phyloP scores from a whole-genome alignment of 2,113 vertebrate genomes.

The Pelmatolapia mariae region DNA sequence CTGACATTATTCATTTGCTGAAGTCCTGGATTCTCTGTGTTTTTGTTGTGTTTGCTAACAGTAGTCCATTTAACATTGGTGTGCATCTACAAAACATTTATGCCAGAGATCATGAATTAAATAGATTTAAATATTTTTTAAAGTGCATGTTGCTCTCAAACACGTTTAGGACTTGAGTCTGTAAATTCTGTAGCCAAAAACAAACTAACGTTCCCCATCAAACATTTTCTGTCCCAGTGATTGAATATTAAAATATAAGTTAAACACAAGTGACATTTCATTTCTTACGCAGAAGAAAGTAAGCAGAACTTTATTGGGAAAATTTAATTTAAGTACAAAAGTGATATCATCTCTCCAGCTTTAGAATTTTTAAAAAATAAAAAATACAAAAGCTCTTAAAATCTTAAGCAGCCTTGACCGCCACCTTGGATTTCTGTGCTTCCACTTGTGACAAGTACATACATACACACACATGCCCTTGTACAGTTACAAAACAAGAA shows the following conservation, averaged over 20 bases:
- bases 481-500: conserved; percentile 43
- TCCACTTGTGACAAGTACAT: not conserved
- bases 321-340: not conserved
- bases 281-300: not conserved
- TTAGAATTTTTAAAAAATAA: not conserved
- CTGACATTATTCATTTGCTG: not conserved
- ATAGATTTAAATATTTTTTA: not conserved
- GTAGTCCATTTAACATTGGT: not conserved
- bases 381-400: conserved; percentile 16
- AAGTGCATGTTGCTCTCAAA: not conserved
- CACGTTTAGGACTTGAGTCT: not conserved
- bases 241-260: not conserved
- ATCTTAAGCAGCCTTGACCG: conserved; percentile 52
- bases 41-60: not conserved
- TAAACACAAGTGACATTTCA: not conserved
- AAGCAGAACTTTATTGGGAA: not conserved
- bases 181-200: not conserved
- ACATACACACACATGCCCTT: not conserved
- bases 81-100: not conserved
- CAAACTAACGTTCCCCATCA: not conserved
- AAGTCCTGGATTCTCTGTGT: not conserved
- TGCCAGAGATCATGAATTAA: not conserved
- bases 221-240: not conserved
- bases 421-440: conserved; percentile 24
- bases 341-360: fast-evolving